Evolutionary conservation across 2,888 invertebrate species (phyloP).

Genomic region (Cancer borealis): DNA sequence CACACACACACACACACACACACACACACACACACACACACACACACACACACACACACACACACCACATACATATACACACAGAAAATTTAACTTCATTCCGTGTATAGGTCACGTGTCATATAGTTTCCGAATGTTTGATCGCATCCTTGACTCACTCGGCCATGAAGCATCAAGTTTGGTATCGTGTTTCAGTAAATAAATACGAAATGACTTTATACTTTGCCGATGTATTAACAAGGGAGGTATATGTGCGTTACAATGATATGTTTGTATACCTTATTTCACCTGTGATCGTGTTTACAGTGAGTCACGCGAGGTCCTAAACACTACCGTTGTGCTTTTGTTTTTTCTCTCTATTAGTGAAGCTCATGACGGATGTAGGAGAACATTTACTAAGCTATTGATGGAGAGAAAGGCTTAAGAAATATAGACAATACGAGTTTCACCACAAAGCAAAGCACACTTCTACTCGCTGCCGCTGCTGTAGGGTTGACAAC

Average conservation of each 20-base stretch:
- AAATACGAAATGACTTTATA: background rate
- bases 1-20: no score
- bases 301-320: no score
- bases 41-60: no score
- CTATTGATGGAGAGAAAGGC: background rate
- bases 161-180: background rate
- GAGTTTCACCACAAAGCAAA: background rate
- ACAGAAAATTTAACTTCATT: background rate
- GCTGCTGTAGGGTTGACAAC: background rate
- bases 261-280: no score
- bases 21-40: no score
- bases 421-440: background rate
- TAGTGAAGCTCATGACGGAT: background rate
- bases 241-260: background rate
- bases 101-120: background rate
- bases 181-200: background rate
- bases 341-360: background rate
- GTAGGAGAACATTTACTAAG: background rate
- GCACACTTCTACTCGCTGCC: background rate
- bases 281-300: no score
- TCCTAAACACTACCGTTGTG: background rate
- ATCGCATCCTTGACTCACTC: background rate
- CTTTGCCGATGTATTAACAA: background rate
- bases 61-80: background rate
- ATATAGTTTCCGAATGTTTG: constrained; percentile 12